Percentiles rank a stretch among this genome's conserved stretches.
These are phyloP conservation scores for Anagrus nilaparvatae DNA, from an alignment of 1,140 invertebrate genomes.

Conservation along the genomic window DNA sequence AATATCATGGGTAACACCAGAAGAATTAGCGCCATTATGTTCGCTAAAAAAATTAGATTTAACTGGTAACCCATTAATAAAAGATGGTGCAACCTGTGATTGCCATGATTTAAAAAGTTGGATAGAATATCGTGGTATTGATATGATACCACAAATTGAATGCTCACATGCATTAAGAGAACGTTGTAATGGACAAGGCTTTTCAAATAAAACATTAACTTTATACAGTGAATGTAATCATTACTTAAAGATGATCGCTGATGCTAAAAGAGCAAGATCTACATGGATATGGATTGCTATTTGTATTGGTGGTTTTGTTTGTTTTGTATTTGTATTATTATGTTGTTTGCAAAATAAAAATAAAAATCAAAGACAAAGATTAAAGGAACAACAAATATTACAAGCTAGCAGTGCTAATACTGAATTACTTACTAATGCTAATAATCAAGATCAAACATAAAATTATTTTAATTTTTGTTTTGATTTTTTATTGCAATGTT, in stretches of 20 bases:
- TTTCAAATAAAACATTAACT: conserved; percentile 25
- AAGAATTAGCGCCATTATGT: conserved; percentile 33
- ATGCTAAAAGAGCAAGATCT: conserved; percentile 24
- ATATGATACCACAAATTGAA: neutral
- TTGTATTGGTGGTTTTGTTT: conserved; percentile 23
- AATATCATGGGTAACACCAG: conserved; percentile 26
- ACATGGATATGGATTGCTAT: conserved; percentile 33
- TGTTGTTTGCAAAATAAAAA: conserved; percentile 34
- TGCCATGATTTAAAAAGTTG: conserved; percentile 28
- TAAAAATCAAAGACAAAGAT: conserved; percentile 21
- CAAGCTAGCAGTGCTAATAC: conserved; percentile 29
- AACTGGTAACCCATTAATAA: conserved; percentile 23
- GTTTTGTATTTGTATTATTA: conserved; percentile 22
- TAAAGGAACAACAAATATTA: conserved; percentile 27
- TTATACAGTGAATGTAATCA: conserved; percentile 22
- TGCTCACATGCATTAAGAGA: neutral
- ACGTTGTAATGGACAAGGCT: conserved; percentile 9
- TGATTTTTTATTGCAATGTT: too few relatives aligned
- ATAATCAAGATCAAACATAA: too few relatives aligned
- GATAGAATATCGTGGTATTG: conserved; percentile 24
- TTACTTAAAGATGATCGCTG: conserved; percentile 18
- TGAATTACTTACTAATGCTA: too few relatives aligned
- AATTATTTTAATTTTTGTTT: too few relatives aligned
- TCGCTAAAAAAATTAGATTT: conserved; percentile 27
- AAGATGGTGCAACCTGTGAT: conserved; percentile 23